These are phyloP conservation scores for Cataglyphis rosenhaueri DNA, from an alignment of 2,888 invertebrate species.

Conservation along the genomic window DNA sequence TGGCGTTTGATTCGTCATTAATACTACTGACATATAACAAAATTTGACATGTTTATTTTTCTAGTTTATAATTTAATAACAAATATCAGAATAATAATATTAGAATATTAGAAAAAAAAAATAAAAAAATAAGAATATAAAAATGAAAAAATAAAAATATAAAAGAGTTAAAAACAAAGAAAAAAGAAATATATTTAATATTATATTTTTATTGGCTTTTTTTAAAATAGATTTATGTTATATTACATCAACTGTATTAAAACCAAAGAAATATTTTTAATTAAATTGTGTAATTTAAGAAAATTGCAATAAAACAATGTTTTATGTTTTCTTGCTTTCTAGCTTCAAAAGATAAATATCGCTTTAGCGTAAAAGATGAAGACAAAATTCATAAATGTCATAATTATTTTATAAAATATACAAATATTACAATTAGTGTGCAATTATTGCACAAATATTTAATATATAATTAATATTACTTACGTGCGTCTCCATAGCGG, in stretches of 20 bases:
- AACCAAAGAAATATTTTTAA: not conserved
- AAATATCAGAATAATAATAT: slow-evolving; percentile 4
- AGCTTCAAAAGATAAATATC: not conserved
- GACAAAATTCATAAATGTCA: slow-evolving; percentile 2
- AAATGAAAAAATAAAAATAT: not conserved
- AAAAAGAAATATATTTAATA: slow-evolving; percentile 6
- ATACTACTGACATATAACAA: not conserved
- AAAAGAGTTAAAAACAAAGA: not conserved
- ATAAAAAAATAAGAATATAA: not conserved
- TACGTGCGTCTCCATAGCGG: slow-evolving; percentile 22
- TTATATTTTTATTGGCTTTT: not conserved
- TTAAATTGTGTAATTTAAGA: not conserved
- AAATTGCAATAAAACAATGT: not conserved
- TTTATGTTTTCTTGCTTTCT: not conserved
- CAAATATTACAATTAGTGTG: not conserved
- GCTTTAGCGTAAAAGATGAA: not conserved
- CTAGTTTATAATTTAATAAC: not conserved
- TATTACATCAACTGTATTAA: not conserved
- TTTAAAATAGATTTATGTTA: not conserved
- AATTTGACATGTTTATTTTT: not conserved
- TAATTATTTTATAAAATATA: slow-evolving; percentile 3
- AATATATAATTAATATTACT: not conserved
- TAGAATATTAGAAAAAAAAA: not conserved
- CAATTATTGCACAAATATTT: not conserved
- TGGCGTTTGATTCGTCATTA: not conserved